A percentile compares a stretch with the other conserved stretches of the same genome.
Conservation (phyloP, 2,113 vertebrate genomes). For the Tamias sibiricus region DNA sequence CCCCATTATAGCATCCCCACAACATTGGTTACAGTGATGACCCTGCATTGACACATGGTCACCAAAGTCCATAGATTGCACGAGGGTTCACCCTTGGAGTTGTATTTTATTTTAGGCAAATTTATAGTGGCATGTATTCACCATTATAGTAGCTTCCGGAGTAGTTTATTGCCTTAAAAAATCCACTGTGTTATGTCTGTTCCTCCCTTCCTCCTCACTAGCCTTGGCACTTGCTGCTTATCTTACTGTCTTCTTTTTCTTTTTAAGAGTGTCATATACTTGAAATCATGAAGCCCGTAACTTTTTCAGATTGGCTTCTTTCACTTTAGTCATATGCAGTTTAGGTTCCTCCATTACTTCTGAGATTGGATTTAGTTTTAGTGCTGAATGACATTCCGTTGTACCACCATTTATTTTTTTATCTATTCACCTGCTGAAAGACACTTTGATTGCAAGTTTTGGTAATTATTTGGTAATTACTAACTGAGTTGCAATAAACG, state of each 20-base stretch:
- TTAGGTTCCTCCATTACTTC: not conserved
- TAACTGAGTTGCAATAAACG: not conserved
- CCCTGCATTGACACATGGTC: too few species aligned
- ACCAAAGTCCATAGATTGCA: not conserved
- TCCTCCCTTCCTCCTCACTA: not conserved
- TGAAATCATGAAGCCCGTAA: not conserved
- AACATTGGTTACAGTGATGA: too few species aligned
- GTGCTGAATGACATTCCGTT: not conserved
- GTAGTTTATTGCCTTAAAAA: not conserved
- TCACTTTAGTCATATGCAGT: not conserved
- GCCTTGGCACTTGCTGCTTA: too few species aligned
- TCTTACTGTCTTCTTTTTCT: not conserved
- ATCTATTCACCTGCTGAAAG: not conserved
- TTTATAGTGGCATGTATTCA: rapidly evolving
- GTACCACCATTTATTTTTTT: not conserved
- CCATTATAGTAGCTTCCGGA: rapidly evolving
- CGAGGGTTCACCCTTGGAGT: not conserved
- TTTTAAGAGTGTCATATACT: not conserved
- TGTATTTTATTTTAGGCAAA: not conserved
- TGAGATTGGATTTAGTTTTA: not conserved
- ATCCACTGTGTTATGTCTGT: not conserved
- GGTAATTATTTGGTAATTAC: not conserved
- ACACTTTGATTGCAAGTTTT: not conserved
- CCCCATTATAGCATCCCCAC: not conserved
- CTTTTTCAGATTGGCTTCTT: not conserved